A percentile compares a stretch with the other conserved stretches of the same genome.
Evolutionary conservation across 2,113 vertebrate genomes (phyloP).

Genomic region (Stomatorhinus ivindoensis): DNA sequence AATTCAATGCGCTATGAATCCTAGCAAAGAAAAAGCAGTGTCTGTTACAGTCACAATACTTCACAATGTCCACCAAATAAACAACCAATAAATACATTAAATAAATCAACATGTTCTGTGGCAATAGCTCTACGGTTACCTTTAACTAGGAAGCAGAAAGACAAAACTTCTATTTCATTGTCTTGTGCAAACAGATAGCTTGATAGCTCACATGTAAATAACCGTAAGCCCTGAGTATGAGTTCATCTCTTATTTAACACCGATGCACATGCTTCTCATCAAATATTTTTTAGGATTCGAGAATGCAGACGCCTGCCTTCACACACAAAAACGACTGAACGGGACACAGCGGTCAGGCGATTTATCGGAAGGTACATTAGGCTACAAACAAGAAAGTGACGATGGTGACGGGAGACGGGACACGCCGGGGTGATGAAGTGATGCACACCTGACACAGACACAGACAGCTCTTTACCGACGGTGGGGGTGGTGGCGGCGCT

Average conservation of each 20-base stretch:
- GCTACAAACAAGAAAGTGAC: neutral
- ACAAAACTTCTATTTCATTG: neutral
- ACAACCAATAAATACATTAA: neutral
- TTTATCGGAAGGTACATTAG: neutral
- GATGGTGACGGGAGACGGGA: neutral
- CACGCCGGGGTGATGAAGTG: neutral
- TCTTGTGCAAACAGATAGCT: neutral
- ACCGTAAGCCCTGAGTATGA: neutral
- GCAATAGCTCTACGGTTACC: neutral
- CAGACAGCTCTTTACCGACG: conserved; percentile 72
- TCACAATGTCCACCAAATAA: neutral
- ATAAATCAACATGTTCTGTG: neutral
- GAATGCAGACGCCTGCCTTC: neutral
- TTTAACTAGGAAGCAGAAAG: neutral
- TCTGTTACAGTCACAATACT: neutral
- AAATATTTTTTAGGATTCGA: neutral
- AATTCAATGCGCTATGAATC: neutral
- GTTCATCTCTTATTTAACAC: neutral
- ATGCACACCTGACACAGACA: conserved; percentile 55
- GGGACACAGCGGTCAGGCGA: neutral
- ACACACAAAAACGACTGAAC: neutral
- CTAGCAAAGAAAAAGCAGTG: neutral
- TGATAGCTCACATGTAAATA: neutral
- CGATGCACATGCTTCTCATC: neutral
- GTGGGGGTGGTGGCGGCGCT: conserved; percentile 95